These are phyloP conservation scores for Sebastes oblongus DNA, from an alignment of 2,797 vertebrate species.

Conservation along the genomic window DNA sequence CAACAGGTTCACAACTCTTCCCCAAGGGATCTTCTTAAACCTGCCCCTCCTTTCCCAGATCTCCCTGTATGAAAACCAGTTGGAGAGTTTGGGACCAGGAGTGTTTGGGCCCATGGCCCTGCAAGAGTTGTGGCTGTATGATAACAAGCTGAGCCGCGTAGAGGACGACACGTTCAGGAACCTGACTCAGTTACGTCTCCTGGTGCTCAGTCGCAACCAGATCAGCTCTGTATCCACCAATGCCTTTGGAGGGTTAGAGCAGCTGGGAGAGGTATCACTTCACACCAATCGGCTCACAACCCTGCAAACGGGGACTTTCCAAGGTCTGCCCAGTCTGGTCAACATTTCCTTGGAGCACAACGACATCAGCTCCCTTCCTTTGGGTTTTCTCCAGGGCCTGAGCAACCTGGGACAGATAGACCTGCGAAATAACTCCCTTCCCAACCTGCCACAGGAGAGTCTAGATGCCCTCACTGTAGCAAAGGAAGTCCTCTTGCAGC, in stretches of 20 bases:
- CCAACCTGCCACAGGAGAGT: constrained; percentile 81
- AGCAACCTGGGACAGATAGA: constrained; percentile 81
- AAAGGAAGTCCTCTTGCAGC: constrained; percentile 82
- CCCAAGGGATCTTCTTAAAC: constrained; percentile 85
- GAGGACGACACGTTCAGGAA: constrained; percentile 84
- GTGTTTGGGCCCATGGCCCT: constrained; percentile 88
- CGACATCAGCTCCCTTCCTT: constrained; percentile 80
- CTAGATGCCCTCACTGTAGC: constrained; percentile 80
- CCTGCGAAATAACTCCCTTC: constrained; percentile 87
- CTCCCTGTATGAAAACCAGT: constrained; percentile 87
- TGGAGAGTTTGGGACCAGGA: constrained; percentile 80
- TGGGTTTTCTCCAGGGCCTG: constrained; percentile 79
- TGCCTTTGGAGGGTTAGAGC: constrained; percentile 85
- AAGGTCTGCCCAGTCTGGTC: constrained; percentile 82
- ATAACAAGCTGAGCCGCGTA: constrained; percentile 86
- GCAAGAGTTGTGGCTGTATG: constrained; percentile 90
- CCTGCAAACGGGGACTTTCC: constrained; percentile 82
- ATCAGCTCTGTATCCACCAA: constrained; percentile 79
- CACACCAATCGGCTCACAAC: constrained; percentile 86
- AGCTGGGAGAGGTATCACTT: constrained; percentile 88
- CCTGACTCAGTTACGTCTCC: constrained; percentile 84
- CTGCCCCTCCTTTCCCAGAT: constrained; percentile 84
- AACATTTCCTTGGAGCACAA: constrained; percentile 94
- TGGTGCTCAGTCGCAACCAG: constrained; percentile 90
- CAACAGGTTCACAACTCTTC: constrained; percentile 86